Percentiles rank a stretch among this genome's conserved stretches.
Conservation (phyloP, 2,113 vertebrate genomes). For the Corythoichthys intestinalis region DNA sequence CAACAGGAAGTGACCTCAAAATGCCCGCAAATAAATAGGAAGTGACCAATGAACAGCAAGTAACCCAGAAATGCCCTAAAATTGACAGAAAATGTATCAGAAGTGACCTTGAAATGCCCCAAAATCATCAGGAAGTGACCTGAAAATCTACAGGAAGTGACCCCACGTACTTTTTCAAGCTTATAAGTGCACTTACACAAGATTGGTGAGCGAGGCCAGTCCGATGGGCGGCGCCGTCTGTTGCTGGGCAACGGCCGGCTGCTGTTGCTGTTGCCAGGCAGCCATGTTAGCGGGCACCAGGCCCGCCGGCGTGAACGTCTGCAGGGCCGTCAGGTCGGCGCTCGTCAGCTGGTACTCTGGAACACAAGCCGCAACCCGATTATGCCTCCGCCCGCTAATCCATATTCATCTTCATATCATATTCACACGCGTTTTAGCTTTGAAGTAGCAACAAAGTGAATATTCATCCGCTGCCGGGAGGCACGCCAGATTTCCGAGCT, state of each 20-base stretch:
- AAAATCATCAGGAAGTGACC: no score
- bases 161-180: no score
- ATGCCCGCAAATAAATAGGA: no score
- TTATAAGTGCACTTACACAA: conserved; percentile 79
- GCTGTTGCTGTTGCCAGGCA: conserved; percentile 91
- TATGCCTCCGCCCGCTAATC: conserved; percentile 62
- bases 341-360: conserved; percentile 94
- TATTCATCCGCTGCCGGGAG: conserved; percentile 47
- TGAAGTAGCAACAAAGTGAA: conserved; percentile 64
- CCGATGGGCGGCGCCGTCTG: conserved; percentile 76
- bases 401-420: conserved; percentile 57
- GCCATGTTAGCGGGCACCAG: conserved; percentile 88
- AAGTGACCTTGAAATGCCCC: no score
- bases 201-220: conserved; percentile 86
- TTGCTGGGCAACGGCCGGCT: conserved; percentile 71
- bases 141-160: no score
- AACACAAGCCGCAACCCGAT: conserved; percentile 43
- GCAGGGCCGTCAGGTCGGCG: conserved; percentile 87
- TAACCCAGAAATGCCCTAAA: no score
- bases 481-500: conserved; percentile 10
- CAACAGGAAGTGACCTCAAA: no score
- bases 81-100: no score
- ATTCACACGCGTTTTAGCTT: not conserved
- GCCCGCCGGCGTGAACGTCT: conserved; percentile 86
- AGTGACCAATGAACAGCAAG: no score